Conservation (phyloP, 1,140 invertebrate genomes). For the Drosophila orena region DNA sequence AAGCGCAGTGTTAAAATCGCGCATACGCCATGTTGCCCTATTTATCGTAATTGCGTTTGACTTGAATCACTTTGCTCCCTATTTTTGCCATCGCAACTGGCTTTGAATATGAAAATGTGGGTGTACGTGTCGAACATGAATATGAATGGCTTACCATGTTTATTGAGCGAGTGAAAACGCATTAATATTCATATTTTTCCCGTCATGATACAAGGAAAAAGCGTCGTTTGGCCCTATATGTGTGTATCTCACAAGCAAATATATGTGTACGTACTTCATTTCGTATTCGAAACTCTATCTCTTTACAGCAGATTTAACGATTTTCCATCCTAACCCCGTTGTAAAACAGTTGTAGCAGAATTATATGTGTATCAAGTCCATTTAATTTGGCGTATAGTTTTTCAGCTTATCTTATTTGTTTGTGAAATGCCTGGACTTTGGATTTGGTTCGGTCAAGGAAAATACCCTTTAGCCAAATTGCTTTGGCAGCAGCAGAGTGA, state of each 20-base stretch:
- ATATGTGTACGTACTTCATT: slow-evolving; percentile 12
- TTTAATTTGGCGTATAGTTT: slow-evolving; percentile 11
- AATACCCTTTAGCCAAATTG: not conserved
- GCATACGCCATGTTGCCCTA: slow-evolving; percentile 48
- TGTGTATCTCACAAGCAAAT: not conserved
- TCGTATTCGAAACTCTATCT: slow-evolving; percentile 25
- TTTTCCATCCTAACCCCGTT: slow-evolving; percentile 9
- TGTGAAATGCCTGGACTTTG: not conserved
- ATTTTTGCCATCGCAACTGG: slow-evolving; percentile 11
- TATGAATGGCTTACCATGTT: slow-evolving; percentile 33
- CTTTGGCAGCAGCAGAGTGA: not conserved
- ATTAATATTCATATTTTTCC: slow-evolving; percentile 63
- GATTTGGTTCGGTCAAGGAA: slow-evolving; percentile 24
- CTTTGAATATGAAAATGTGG: slow-evolving; percentile 13
- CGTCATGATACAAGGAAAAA: not conserved
- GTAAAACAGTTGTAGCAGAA: slow-evolving; percentile 22
- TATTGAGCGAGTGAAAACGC: slow-evolving; percentile 43
- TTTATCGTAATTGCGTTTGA: slow-evolving; percentile 23
- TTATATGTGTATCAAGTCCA: slow-evolving; percentile 30
- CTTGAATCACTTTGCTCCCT: slow-evolving; percentile 1
- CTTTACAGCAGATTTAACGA: slow-evolving; percentile 32
- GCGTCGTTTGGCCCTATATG: not conserved
- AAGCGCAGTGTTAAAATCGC: slow-evolving; percentile 19
- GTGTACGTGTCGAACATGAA: slow-evolving; percentile 30
- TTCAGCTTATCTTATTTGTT: slow-evolving; percentile 25